Evolutionary conservation across 2,888 invertebrate genomes (phyloP).

Genomic region (Apamea epomidion): DNA sequence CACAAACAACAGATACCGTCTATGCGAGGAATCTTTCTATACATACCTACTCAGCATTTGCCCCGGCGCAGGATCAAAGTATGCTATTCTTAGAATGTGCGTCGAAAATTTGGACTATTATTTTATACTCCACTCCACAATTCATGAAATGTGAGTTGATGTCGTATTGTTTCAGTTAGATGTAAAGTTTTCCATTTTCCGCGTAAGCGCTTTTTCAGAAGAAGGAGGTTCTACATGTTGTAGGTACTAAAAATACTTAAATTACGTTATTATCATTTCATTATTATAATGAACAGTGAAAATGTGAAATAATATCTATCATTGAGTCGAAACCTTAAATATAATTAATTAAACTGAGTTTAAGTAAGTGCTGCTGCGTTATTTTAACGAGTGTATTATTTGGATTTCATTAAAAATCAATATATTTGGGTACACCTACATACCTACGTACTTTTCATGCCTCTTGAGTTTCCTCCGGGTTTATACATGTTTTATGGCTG

Average conservation of each 20-base stretch:
- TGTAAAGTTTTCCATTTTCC: background rate
- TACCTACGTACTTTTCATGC: background rate
- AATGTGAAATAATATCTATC: background rate
- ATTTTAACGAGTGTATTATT: background rate
- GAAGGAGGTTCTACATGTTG: background rate
- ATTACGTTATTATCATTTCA: background rate
- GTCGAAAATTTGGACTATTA: background rate
- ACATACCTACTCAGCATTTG: background rate
- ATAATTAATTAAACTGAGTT: background rate
- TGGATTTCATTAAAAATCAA: constrained; percentile 1
- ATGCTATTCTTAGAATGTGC: background rate
- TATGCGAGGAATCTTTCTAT: background rate
- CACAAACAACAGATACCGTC: background rate
- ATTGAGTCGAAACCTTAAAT: background rate
- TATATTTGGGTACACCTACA: background rate
- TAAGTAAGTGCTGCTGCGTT: background rate
- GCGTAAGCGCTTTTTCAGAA: background rate
- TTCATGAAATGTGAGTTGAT: background rate
- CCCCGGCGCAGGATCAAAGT: background rate
- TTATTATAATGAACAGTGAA: background rate
- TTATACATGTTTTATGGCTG: constrained; percentile 53
- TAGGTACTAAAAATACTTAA: background rate
- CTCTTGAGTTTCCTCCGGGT: background rate
- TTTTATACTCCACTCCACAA: background rate
- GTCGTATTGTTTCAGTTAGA: background rate